phyloP scores from a whole-genome alignment of 2,113 vertebrate species.

The Paralichthys olivaceus region DNA sequence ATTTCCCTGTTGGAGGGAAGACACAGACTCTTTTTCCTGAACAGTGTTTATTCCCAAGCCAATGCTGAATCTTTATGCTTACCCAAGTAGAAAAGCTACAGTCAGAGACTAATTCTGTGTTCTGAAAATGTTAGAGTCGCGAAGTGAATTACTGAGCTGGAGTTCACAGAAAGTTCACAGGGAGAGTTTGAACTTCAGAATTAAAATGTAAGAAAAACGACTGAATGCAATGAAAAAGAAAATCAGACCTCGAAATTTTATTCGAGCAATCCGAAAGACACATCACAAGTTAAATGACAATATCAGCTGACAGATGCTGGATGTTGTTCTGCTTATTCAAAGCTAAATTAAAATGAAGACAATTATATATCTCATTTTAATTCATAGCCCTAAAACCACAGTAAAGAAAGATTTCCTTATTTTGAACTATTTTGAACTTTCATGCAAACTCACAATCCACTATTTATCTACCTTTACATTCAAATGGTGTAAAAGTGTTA shows the following conservation, averaged over 20 bases:
- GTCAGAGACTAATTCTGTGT: background rate
- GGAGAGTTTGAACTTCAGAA: conserved; percentile 1
- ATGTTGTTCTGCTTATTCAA: too few relatives aligned
- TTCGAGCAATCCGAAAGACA: too few relatives aligned
- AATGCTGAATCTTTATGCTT: background rate
- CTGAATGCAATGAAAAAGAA: background rate
- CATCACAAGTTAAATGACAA: too few relatives aligned
- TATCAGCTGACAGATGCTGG: too few relatives aligned
- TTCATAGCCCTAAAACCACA: background rate
- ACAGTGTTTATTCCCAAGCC: conserved; percentile 6
- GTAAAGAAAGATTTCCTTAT: too few relatives aligned
- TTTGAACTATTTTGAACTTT: too few relatives aligned
- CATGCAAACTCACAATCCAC: too few relatives aligned
- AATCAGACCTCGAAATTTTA: too few relatives aligned
- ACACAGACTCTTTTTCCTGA: background rate
- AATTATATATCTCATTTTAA: background rate
- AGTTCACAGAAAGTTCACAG: conserved; percentile 20
- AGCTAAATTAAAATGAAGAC: background rate
- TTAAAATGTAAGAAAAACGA: background rate
- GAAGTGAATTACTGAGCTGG: conserved; percentile 9
- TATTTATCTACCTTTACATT: background rate
- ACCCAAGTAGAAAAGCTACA: conserved; percentile 17
- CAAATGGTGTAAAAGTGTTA: background rate
- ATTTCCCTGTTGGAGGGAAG: conserved; percentile 6
- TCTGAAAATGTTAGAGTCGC: conserved; percentile 6